A percentile compares a stretch with the other conserved stretches of the same genome.
Conservation (phyloP, 2,888 invertebrate genomes). For the Diachrysia chrysitis region DNA sequence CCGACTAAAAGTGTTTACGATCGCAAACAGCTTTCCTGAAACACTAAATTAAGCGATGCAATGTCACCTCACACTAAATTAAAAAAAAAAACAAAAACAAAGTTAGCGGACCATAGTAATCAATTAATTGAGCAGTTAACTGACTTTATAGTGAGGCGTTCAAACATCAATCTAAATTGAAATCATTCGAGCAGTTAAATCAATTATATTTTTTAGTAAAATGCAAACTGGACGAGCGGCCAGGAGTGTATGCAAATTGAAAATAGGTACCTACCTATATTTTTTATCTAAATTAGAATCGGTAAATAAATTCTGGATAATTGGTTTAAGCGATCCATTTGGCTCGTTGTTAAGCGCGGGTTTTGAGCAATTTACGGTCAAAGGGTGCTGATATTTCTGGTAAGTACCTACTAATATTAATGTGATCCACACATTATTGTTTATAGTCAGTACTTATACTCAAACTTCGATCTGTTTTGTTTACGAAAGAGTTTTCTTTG, state of each 20-base stretch:
- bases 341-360: background rate
- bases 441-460: too few relatives aligned
- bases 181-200: constrained; percentile 33
- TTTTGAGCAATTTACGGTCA: background rate
- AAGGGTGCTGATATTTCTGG: background rate
- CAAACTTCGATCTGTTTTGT: too few relatives aligned
- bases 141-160: constrained; percentile 42
- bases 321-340: background rate
- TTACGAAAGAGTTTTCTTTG: too few relatives aligned
- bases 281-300: background rate
- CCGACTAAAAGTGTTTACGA: background rate
- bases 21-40: background rate
- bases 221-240: constrained; percentile 28
- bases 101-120: constrained; percentile 30
- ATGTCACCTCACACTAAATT: constrained; percentile 4
- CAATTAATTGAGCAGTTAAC: constrained; percentile 49
- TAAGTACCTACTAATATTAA: background rate
- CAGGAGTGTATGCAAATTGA: constrained; percentile 18
- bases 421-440: background rate
- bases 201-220: constrained; percentile 42
- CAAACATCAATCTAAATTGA: constrained; percentile 49
- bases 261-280: constrained; percentile 19
- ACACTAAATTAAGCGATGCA: background rate
- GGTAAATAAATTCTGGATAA: background rate
- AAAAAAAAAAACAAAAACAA: constrained; percentile 17